Evolutionary conservation across 1,140 invertebrate species (phyloP).

Genomic region (Dendroctonus ponderosae): DNA sequence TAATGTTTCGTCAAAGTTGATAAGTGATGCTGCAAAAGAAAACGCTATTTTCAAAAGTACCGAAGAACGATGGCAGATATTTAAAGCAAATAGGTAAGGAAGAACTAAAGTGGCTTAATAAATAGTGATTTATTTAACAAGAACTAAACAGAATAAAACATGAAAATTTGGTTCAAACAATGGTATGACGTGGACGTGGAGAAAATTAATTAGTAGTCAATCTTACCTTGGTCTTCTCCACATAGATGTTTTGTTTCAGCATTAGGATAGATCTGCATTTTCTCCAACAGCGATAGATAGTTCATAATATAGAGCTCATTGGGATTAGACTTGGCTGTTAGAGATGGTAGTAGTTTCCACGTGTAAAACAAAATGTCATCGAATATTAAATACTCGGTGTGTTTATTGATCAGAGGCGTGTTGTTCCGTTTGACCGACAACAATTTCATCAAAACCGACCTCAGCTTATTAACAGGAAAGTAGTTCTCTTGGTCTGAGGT

Average conservation of each 20-base stretch:
- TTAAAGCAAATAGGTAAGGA: background rate
- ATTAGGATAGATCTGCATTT: slow-evolving; percentile 50
- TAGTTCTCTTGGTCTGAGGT: slow-evolving; percentile 53
- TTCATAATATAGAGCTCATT: slow-evolving; percentile 67
- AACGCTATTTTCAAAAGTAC: background rate
- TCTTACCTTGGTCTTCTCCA: slow-evolving; percentile 48
- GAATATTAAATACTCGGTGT: slow-evolving; percentile 63
- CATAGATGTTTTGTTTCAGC: slow-evolving; percentile 50
- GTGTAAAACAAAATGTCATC: slow-evolving; percentile 63
- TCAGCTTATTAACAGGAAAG: slow-evolving; percentile 61
- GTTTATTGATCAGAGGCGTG: slow-evolving; percentile 56
- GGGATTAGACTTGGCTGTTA: slow-evolving; percentile 59
- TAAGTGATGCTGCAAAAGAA: background rate
- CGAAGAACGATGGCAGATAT: slow-evolving; percentile 16
- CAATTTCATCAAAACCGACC: slow-evolving; percentile 59
- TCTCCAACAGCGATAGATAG: slow-evolving; percentile 66
- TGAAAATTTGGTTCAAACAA: too few species aligned
- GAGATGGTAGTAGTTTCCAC: slow-evolving; percentile 58
- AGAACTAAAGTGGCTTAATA: background rate
- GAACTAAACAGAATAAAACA: slow-evolving; percentile 4
- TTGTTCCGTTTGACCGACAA: slow-evolving; percentile 57
- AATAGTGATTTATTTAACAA: background rate
- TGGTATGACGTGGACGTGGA: background rate
- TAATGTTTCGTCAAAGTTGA: slow-evolving; percentile 44
- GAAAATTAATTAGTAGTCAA: background rate